Conservation (phyloP, 2,113 vertebrate genomes). For the Neogobius melanostomus region DNA sequence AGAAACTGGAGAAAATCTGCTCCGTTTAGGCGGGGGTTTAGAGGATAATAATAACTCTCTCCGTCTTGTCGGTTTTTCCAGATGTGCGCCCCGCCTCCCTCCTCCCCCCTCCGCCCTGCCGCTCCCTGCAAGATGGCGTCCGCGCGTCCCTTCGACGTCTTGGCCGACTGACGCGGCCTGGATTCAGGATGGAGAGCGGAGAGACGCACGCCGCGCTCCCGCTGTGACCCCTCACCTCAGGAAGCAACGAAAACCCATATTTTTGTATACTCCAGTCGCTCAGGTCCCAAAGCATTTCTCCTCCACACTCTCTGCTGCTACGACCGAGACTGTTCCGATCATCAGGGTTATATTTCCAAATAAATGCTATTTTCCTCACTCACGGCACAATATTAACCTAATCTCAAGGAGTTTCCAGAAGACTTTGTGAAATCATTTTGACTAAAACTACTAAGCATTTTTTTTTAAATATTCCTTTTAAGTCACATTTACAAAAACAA, state of each 20-base stretch:
- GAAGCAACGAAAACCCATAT: not conserved
- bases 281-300: constrained; percentile 6
- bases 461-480: no score
- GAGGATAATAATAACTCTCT: not conserved
- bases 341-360: constrained; percentile 1
- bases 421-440: not conserved
- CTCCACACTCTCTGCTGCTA: not conserved
- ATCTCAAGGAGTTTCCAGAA: constrained; percentile 4
- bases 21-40: no score
- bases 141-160: no score
- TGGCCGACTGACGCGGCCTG: not conserved
- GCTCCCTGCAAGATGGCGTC: not conserved
- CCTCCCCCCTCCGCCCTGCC: no score
- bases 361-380: not conserved
- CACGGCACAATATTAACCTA: not conserved
- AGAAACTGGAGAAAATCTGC: no score
- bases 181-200: constrained; percentile 5
- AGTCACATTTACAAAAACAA: no score
- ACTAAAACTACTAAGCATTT: not conserved
- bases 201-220: not conserved
- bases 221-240: not conserved
- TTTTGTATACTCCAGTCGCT: constrained; percentile 1
- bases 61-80: not conserved
- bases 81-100: not conserved
- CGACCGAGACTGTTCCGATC: constrained; percentile 3